Evolutionary conservation across 2,888 invertebrate species (phyloP).

Genomic region (Dioctria linearis): DNA sequence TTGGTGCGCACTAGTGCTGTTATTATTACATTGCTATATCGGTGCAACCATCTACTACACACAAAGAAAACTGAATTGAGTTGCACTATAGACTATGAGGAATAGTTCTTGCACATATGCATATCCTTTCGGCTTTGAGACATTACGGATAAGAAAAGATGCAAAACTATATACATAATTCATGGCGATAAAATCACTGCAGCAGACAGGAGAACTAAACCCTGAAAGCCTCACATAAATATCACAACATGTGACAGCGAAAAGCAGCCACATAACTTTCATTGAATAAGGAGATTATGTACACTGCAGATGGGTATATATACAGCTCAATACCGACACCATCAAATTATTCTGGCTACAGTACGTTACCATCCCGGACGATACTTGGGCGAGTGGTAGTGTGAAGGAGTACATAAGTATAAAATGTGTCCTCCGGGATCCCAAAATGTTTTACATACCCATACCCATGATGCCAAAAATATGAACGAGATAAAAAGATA

Average conservation of each 20-base stretch:
- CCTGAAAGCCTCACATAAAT: conserved; percentile 63
- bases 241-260: conserved; percentile 64
- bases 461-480: conserved; percentile 35
- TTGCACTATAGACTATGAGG: conserved; percentile 14
- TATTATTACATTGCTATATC: conserved; percentile 30
- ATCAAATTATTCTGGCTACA: conserved; percentile 43
- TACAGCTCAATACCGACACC: conserved; percentile 47
- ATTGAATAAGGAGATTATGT: conserved; percentile 60
- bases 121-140: conserved; percentile 47
- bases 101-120: conserved; percentile 42
- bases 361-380: conserved; percentile 16
- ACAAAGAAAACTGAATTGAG: conserved; percentile 11
- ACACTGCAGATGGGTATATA: conserved; percentile 55
- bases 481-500: conserved; percentile 49
- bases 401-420: conserved; percentile 32
- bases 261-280: conserved; percentile 64
- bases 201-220: conserved; percentile 63
- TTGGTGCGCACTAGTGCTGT: background rate
- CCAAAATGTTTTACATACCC: conserved; percentile 44
- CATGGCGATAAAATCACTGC: conserved; percentile 63
- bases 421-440: conserved; percentile 47
- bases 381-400: conserved; percentile 12
- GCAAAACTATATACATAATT: conserved; percentile 61
- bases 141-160: conserved; percentile 52
- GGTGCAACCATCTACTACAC: conserved; percentile 1